Conservation (phyloP, 2,113 vertebrate species). For the Opisthocomus hoazin region DNA sequence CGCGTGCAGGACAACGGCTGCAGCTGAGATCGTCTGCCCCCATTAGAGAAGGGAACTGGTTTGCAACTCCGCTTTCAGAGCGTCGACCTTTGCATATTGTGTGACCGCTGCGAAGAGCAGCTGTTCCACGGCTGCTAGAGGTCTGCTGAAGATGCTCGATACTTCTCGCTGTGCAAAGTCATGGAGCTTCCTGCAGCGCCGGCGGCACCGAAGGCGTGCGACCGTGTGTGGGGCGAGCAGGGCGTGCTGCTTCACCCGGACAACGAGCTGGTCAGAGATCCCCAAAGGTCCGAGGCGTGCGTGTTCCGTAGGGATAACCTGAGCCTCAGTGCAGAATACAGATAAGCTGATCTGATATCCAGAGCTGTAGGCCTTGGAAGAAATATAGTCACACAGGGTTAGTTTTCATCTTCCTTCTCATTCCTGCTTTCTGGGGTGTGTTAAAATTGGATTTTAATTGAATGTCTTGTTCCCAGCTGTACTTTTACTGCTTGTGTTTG, state of each 20-base stretch:
- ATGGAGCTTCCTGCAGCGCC: background rate
- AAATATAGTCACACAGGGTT: background rate
- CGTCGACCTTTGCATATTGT: fast-evolving
- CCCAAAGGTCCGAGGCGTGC: background rate
- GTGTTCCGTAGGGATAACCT: fast-evolving
- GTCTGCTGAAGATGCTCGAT: fast-evolving
- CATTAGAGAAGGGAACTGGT: background rate
- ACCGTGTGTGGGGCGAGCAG: fast-evolving
- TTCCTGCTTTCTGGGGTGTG: background rate
- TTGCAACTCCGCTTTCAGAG: background rate
- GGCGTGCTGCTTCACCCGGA: background rate
- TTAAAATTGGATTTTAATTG: background rate
- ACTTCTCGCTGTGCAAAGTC: background rate
- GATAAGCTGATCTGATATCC: background rate
- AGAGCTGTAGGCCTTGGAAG: background rate
- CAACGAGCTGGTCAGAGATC: no score
- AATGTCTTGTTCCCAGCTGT: background rate
- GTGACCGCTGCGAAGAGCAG: background rate
- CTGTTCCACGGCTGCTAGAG: fast-evolving
- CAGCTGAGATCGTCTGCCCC: background rate
- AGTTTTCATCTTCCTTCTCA: background rate
- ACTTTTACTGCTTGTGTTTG: background rate
- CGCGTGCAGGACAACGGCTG: background rate
- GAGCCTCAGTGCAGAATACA: background rate
- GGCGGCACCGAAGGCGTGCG: fast-evolving